phyloP scores from a whole-genome alignment of 30 jellyfish, hydroid and myxozoan genomes.

The Turritopsis dohrnii region DNA sequence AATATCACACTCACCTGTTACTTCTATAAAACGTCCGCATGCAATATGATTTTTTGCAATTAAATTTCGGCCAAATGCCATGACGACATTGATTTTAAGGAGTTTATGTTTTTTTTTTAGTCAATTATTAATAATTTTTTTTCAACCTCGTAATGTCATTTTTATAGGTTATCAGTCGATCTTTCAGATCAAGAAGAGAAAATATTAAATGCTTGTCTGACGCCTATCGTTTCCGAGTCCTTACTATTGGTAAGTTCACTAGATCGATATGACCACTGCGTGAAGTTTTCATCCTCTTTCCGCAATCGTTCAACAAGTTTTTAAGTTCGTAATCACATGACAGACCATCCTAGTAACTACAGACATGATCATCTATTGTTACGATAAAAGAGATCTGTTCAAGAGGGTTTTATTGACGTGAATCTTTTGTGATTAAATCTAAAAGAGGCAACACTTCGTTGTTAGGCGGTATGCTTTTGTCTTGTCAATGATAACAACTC shows the following conservation, averaged over 20 bases:
- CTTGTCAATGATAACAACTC: not conserved
- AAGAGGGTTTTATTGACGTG: not conserved
- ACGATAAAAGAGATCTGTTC: too few species aligned
- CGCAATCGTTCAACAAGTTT: too few species aligned
- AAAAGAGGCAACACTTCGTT: not conserved
- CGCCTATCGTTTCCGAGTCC: slow-evolving; percentile 69
- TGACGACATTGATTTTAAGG: not conserved
- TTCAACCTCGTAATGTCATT: not conserved
- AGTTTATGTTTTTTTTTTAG: not conserved
- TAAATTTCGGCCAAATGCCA: too few species aligned
- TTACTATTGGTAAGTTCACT: slow-evolving; percentile 47
- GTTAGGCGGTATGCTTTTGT: not conserved
- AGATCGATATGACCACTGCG: too few species aligned
- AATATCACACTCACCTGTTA: too few species aligned
- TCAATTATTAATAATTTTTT: not conserved
- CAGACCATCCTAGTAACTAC: too few species aligned
- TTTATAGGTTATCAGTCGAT: slow-evolving; percentile 49
- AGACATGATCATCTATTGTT: too few species aligned
- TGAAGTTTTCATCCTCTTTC: too few species aligned
- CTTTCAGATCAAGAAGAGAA: slow-evolving; percentile 64
- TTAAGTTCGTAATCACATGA: too few species aligned
- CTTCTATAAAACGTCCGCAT: too few species aligned
- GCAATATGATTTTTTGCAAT: too few species aligned
- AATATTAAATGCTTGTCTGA: slow-evolving; percentile 43
- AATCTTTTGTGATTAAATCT: not conserved